Percentiles rank a stretch among this genome's conserved stretches.
phyloP scores from a whole-genome alignment of 2,113 vertebrate genomes.

The Ctenodactylus gundi region DNA sequence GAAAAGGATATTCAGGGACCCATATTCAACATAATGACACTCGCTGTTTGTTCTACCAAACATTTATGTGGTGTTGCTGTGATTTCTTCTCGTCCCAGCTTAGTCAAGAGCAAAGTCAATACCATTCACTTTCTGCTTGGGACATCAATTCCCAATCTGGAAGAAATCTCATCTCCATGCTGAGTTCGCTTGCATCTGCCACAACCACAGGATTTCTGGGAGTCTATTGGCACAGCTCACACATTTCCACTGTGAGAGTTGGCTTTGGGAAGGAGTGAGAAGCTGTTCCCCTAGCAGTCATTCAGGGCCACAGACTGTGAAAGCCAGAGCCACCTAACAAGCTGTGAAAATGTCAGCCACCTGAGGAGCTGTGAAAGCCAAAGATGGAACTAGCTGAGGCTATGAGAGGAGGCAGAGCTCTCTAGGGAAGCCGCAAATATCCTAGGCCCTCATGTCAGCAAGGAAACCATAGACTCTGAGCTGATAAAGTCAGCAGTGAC shows the following conservation, averaged over 20 bases:
- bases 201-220: slow-evolving; percentile 55
- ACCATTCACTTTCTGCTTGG: slow-evolving; percentile 58
- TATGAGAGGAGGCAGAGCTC: neutral
- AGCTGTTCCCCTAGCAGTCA: slow-evolving; percentile 66
- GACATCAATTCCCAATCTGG: slow-evolving; percentile 61
- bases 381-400: neutral
- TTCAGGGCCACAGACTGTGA: slow-evolving; percentile 69
- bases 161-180: slow-evolving; percentile 64
- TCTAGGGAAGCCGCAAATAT: neutral
- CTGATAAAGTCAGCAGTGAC: slow-evolving; percentile 41
- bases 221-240: slow-evolving; percentile 61
- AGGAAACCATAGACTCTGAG: neutral
- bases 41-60: slow-evolving; percentile 65
- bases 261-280: slow-evolving; percentile 24
- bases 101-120: slow-evolving; percentile 50
- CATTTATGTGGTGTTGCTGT: neutral
- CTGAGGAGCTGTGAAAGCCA: slow-evolving; percentile 41
- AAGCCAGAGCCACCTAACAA: slow-evolving; percentile 75
- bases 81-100: slow-evolving; percentile 48
- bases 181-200: slow-evolving; percentile 66
- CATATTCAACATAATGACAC: slow-evolving; percentile 33
- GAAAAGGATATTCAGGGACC: slow-evolving; percentile 41
- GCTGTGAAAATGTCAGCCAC: slow-evolving; percentile 71
- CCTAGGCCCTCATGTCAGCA: neutral
- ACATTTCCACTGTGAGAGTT: slow-evolving; percentile 55